Base-by-base conservation (phyloP, 1,140 invertebrate genomes). In the Musca domestica region DNA sequence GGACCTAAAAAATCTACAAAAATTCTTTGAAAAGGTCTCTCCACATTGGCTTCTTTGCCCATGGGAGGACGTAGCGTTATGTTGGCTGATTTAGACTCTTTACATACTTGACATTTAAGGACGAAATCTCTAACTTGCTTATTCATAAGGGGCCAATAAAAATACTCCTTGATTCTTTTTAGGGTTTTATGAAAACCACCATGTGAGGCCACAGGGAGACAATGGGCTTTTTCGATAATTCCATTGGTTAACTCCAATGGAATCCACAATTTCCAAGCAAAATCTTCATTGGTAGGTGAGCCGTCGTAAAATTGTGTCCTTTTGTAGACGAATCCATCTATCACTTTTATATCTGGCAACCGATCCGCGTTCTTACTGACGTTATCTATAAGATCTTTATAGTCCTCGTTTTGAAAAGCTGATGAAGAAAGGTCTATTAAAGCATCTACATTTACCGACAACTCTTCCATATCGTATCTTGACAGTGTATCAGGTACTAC, bases 11-110 rank as follows among this genome's bases (percentile, higher is more conserved):
- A 23, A 23, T 23, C 54, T 1, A 58, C 22, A 23, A 12, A 58
- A 58, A 58, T 25, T 23, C 22, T 22, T 22, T 58, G 54, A 34
- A 58, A 58, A n/a, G 54, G 54, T 58, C 17, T 22, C 4, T 58
- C 54, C 6, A 22, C 15, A 12, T n/a, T n/a, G 9, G 54, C 15
- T 58, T 58, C 17, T 15, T 22, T 27, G 2, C 52, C 52, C 52
- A 56, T 56, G 12, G 17, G 20, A 14, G 52, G 52, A 4, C 52
- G 12, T 6, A 17, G 12, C 3, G n/a, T 19, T n/a, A 7, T 19
- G 6, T 49, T 15, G 5, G 48, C n/a, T 2, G 48, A 5, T 17
- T 49, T 49, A 6, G 48, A 19, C 7, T n/a, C n/a, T 17, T 49
- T 49, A 49, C 48, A 49, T n/a, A 49, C n/a, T 17, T 49, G n/a